Conservation (phyloP, 1,140 invertebrate species). For the Apis florea region DNA sequence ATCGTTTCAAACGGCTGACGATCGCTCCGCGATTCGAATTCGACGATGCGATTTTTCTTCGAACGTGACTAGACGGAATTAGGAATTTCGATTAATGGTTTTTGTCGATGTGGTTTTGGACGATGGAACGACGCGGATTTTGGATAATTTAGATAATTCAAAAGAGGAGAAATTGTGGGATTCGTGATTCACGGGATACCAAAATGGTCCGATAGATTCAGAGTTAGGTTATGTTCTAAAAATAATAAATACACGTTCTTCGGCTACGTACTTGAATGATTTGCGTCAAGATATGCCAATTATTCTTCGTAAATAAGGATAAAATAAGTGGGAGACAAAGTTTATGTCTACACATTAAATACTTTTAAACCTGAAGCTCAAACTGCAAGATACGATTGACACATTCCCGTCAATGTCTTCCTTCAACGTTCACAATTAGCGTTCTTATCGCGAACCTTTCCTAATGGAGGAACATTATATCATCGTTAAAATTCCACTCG, state of each 20-base stretch:
- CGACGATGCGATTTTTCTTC: neutral
- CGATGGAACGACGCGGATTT: neutral
- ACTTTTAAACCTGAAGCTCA: neutral
- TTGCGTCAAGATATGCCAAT: neutral
- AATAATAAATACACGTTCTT: too few relatives aligned
- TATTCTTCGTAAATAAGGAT: neutral
- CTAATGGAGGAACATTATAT: neutral
- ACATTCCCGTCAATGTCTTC: neutral
- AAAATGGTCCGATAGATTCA: too few relatives aligned
- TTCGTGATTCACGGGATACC: too few relatives aligned
- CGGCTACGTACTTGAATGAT: neutral
- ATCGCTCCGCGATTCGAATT: neutral
- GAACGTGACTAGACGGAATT: neutral
- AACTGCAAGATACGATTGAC: neutral
- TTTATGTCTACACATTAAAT: neutral
- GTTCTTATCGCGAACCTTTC: conserved; percentile 7
- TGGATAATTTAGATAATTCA: neutral
- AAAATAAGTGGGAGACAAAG: neutral
- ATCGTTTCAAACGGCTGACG: neutral
- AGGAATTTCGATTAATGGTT: neutral
- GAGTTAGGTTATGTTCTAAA: too few relatives aligned
- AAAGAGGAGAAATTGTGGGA: too few relatives aligned
- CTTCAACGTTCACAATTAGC: neutral
- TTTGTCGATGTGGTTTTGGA: too few relatives aligned
- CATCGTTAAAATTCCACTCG: neutral